phyloP scores from a whole-genome alignment of 1,140 invertebrate species.

The Maniola jurtina region DNA sequence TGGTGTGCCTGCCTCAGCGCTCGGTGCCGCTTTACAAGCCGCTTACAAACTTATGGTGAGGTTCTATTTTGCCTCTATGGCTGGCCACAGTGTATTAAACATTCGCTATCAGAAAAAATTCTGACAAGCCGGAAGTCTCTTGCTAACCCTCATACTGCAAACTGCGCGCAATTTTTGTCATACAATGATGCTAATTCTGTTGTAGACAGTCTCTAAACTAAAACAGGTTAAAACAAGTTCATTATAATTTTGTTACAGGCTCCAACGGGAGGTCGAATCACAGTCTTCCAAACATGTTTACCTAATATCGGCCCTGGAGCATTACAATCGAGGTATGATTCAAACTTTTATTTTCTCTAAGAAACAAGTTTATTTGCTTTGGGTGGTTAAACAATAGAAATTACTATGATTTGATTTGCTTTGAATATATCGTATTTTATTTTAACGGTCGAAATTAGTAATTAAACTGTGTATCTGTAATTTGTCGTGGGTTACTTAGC shows the following conservation, averaged over 20 bases:
- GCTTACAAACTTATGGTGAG: slow-evolving; percentile 94
- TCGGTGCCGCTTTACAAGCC: slow-evolving; percentile 95
- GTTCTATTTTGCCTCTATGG: background rate
- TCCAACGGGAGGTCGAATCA: slow-evolving; percentile 95
- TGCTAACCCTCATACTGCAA: too few relatives aligned
- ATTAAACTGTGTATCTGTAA: too few relatives aligned
- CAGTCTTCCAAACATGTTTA: slow-evolving; percentile 95
- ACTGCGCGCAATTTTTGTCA: too few relatives aligned
- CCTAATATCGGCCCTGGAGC: slow-evolving; percentile 95
- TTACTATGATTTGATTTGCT: too few relatives aligned
- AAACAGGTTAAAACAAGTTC: background rate
- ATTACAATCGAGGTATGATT: slow-evolving; percentile 83
- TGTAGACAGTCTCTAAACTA: background rate
- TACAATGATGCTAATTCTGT: background rate
- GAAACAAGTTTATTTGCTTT: too few relatives aligned
- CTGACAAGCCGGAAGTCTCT: too few relatives aligned
- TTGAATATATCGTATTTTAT: too few relatives aligned
- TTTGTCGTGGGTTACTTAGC: too few relatives aligned
- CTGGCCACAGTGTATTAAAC: too few relatives aligned
- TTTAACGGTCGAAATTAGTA: too few relatives aligned
- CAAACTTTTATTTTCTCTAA: background rate
- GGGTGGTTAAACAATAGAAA: too few relatives aligned
- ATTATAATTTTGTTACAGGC: slow-evolving; percentile 77
- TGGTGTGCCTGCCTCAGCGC: slow-evolving; percentile 88
- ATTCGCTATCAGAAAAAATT: too few relatives aligned